These are phyloP conservation scores for Lutjanus erythropterus DNA, from an alignment of 2,113 vertebrate genomes.

Conservation along the genomic window DNA sequence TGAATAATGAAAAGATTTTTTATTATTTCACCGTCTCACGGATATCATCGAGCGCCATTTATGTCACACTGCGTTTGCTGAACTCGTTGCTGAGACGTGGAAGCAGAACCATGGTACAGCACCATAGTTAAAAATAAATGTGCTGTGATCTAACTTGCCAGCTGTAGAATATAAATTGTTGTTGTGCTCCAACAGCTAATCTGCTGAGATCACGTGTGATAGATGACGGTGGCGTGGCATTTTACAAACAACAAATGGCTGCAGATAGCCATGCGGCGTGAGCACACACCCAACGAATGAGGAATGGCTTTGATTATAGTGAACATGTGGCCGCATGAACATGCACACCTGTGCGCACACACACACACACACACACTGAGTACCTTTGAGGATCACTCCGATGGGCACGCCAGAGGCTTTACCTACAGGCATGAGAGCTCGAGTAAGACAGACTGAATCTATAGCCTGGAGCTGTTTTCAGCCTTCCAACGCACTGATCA, in stretches of 20 bases:
- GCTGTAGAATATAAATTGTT: conserved; percentile 15
- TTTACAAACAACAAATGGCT: conserved; percentile 22
- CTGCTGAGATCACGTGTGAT: conserved; percentile 31
- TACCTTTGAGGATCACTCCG: conserved; percentile 47
- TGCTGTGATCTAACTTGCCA: conserved; percentile 15
- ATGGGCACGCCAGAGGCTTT: conserved; percentile 48
- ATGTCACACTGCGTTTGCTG: conserved; percentile 18
- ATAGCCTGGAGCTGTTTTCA: conserved; percentile 61
- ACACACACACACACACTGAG: conserved; percentile 1
- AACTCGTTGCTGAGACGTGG: conserved; percentile 4
- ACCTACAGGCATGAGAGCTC: conserved; percentile 61
- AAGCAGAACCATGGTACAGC: not conserved
- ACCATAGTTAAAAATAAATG: conserved; percentile 25
- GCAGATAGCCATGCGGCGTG: conserved; percentile 1
- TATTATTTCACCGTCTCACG: not conserved
- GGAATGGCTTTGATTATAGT: conserved; percentile 29
- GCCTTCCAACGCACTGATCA: conserved; percentile 40
- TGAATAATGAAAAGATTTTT: not conserved
- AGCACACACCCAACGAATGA: conserved; percentile 5
- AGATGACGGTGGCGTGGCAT: conserved; percentile 19
- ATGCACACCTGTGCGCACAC: not conserved
- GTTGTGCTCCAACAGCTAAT: conserved; percentile 36
- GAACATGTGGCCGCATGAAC: conserved; percentile 15
- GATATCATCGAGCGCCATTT: not conserved
- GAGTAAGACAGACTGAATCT: conserved; percentile 41